Percentiles rank a stretch among this genome's conserved stretches.
Evolutionary conservation across 2,797 vertebrate species (phyloP).

Genomic region (Mus spretus): DNA sequence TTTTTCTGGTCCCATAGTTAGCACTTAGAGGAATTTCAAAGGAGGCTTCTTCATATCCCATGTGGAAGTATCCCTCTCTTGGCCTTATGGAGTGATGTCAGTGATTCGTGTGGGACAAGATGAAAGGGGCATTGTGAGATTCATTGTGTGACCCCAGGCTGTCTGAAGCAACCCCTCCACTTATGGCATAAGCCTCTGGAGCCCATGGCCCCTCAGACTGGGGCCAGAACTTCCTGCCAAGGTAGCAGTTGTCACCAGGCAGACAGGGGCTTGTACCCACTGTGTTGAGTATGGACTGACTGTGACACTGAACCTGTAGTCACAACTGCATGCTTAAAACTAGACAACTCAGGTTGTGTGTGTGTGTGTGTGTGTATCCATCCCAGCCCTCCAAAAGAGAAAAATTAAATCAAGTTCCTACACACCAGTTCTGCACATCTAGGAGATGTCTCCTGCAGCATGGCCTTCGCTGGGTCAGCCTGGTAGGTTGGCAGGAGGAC

Average conservation of each 20-base stretch:
- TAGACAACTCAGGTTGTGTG: too few relatives aligned
- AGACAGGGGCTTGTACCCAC: neutral
- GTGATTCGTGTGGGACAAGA: neutral
- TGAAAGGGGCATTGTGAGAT: neutral
- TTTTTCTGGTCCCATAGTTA: constrained; percentile 22
- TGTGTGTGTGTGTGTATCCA: too few relatives aligned
- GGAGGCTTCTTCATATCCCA: constrained; percentile 3
- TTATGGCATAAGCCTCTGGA: neutral
- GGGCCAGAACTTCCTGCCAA: neutral
- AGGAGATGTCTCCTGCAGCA: neutral
- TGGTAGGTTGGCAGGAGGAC: accelerated
- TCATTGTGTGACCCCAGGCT: neutral
- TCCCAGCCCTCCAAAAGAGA: neutral
- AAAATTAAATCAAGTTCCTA: neutral
- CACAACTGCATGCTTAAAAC: neutral
- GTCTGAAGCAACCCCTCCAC: neutral
- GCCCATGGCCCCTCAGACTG: too few relatives aligned
- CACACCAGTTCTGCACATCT: neutral
- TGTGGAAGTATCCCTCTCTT: neutral
- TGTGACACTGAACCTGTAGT: neutral
- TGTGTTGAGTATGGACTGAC: neutral
- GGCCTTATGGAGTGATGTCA: neutral
- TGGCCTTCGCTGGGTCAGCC: neutral
- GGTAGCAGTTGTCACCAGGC: accelerated
- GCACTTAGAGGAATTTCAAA: constrained; percentile 55